Evolutionary conservation across 2,113 vertebrate species (phyloP), one percentile per base, ranked within the genome.

Genomic region (Sinocyclocheilus rhinocerous): DNA sequence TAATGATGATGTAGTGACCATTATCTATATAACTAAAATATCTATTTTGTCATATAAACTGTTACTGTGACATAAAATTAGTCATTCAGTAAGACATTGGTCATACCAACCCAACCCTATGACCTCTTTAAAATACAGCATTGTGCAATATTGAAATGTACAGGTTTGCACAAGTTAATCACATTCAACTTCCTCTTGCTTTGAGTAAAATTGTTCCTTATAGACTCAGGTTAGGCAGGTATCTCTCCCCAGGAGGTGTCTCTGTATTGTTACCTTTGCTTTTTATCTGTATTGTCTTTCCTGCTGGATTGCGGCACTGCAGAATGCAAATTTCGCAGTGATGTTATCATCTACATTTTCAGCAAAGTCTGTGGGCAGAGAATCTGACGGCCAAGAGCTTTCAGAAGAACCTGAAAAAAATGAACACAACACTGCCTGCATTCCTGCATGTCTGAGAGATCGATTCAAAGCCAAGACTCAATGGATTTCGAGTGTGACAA

Each of bases 131-230:
- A 59, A 50, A 42, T 22, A 26, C 45, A 48, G 10, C 72, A 33
- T 81, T 83, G 65, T 26, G 55, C 24, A 81, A 86, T 48, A 26
- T 3, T 75, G 81, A 57, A 67, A 86, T 22, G 81, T 4, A 84
- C 55, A 80, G 67, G 76, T 88, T 72, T 59, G 42, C 50, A 73
- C 84, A 48, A 72, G 67, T 83, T 16, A 9, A 24, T 73, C 65
- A 88, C 26, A 29, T 36, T 33, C 63, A 42, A 83, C 80, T 72
- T 85, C 79, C 79, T 52, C 42, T 75, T 55, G 84, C 59, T 67
- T 26, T 4, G 8, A 42, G 16, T 4, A 29, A 73, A 57, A 72
- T 3, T 10, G 52, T 24, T 59, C 45, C 45, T 48, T 48, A 48
- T 48, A 48, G 45, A 80, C 55, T 63, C 87, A 77, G 55, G 29